Conservation (phyloP, 2,888 invertebrate genomes). For the Dicranocentrus wangi region DNA sequence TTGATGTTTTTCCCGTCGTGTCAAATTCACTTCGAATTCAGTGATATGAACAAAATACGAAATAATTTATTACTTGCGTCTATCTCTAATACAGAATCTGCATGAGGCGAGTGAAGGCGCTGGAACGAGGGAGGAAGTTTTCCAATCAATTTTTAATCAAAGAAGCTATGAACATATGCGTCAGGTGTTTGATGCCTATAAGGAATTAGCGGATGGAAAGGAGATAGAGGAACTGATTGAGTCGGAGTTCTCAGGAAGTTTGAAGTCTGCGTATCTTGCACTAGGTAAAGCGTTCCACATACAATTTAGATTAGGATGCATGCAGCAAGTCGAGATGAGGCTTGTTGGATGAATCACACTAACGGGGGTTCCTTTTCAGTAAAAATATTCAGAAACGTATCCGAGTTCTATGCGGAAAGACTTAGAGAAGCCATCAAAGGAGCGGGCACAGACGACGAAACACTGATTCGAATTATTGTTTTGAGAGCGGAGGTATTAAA, state of each 20-base stretch:
- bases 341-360: too few relatives aligned
- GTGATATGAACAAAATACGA: slow-evolving; percentile 4
- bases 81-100: slow-evolving; percentile 73
- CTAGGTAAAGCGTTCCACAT: slow-evolving; percentile 73
- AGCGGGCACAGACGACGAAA: slow-evolving; percentile 75
- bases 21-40: neutral
- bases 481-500: slow-evolving; percentile 74
- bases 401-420: slow-evolving; percentile 75
- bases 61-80: slow-evolving; percentile 23
- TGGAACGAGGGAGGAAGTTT: slow-evolving; percentile 75
- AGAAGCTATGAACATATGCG: slow-evolving; percentile 76
- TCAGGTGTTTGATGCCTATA: slow-evolving; percentile 75
- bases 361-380: slow-evolving; percentile 73
- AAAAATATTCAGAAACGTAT: slow-evolving; percentile 74
- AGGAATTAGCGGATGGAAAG: slow-evolving; percentile 74
- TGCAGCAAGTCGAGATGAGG: neutral
- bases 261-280: slow-evolving; percentile 74
- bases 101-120: slow-evolving; percentile 76
- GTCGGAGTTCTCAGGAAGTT: slow-evolving; percentile 74
- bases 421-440: slow-evolving; percentile 75
- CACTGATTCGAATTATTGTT: slow-evolving; percentile 75
- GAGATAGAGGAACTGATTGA: slow-evolving; percentile 73
- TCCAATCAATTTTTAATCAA: slow-evolving; percentile 75
- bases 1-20: neutral
- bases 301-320: neutral